Conservation (phyloP, 2,113 vertebrate genomes). For the Pituophis catenifer region DNA sequence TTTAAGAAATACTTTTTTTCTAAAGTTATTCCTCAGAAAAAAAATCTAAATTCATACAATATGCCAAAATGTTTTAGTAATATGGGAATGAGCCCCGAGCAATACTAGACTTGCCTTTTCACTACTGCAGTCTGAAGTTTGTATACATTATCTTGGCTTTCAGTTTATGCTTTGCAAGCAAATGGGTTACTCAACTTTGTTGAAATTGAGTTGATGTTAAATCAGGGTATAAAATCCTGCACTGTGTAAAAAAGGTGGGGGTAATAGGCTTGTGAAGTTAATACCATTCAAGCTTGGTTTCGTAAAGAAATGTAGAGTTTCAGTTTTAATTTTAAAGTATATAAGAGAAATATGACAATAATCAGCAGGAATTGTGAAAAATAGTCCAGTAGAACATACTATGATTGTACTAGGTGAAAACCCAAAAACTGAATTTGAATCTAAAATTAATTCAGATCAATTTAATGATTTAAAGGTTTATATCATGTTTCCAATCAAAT, state of each 20-base stretch:
- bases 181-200: neutral
- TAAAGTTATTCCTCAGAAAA: neutral
- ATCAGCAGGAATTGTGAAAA: neutral
- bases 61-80: neutral
- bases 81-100: neutral
- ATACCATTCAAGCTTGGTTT: neutral
- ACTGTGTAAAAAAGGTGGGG: neutral
- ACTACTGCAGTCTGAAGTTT: neutral
- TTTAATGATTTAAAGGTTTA: neutral
- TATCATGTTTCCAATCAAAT: neutral
- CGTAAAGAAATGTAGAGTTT: neutral
- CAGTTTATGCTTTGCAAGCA: neutral
- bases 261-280: neutral
- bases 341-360: neutral
- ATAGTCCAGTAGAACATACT: neutral
- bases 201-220: neutral
- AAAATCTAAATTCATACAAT: neutral
- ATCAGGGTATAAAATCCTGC: neutral
- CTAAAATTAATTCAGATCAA: neutral
- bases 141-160: neutral
- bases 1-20: neutral
- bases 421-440: neutral
- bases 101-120: neutral
- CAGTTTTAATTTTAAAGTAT: neutral
- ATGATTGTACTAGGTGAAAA: neutral